phyloP scores from a whole-genome alignment of 2,113 vertebrate genomes.

The Oreochromis spilurus region DNA sequence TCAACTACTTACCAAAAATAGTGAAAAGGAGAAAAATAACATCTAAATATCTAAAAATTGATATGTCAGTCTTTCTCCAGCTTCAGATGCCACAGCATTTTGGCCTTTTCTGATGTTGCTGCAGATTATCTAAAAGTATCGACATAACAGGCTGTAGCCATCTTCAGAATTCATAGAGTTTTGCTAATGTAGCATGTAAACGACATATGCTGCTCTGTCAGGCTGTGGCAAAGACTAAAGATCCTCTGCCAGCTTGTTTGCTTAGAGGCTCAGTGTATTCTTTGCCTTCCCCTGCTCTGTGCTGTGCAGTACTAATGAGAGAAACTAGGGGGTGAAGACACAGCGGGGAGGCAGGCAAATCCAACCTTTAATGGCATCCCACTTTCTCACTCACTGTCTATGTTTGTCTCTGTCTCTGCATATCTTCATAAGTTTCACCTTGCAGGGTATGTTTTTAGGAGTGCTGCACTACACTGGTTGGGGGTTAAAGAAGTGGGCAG shows the following conservation, averaged over 20 bases:
- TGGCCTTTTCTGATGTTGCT: background rate
- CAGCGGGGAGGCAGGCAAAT: slow-evolving; percentile 20
- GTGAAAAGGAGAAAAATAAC: background rate
- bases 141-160: background rate
- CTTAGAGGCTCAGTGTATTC: background rate
- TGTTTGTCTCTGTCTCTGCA: background rate
- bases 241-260: background rate
- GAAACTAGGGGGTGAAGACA: background rate
- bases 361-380: slow-evolving; percentile 45
- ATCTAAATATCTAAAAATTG: background rate
- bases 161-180: background rate
- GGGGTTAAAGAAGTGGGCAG: slow-evolving; percentile 26
- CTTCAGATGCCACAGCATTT: background rate
- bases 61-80: background rate
- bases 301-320: slow-evolving; percentile 42
- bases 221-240: background rate
- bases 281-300: slow-evolving; percentile 14
- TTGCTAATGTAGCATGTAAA: slow-evolving; percentile 37
- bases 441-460: background rate
- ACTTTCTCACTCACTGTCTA: background rate
- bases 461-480: background rate
- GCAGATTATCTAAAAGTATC: background rate
- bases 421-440: background rate
- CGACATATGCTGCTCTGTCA: slow-evolving; percentile 31
- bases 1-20: background rate